phyloP scores from a whole-genome alignment of 2,797 vertebrate genomes.

The Numenius phaeopus region DNA sequence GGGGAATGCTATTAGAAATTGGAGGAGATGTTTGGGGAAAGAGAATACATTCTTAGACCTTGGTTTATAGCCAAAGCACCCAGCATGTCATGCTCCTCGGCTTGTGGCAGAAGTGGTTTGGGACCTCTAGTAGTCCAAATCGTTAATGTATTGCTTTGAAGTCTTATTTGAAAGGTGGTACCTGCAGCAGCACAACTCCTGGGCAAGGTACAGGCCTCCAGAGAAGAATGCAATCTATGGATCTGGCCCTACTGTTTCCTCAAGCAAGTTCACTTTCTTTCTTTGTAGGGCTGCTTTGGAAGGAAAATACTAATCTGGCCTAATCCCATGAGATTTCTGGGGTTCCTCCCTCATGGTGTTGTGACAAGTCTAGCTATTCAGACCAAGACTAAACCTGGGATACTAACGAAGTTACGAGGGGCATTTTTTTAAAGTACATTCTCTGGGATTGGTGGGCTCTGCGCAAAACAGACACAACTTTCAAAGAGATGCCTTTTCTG shows the following conservation, averaged over 20 bases:
- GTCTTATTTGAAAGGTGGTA: not conserved
- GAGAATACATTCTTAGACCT: not conserved
- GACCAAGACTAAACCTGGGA: not conserved
- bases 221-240: not conserved
- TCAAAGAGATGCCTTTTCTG: not conserved
- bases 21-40: not conserved
- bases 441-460: not conserved
- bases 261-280: not conserved
- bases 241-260: not conserved
- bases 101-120: not conserved
- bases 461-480: not conserved
- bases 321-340: not conserved
- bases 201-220: not conserved
- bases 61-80: not conserved
- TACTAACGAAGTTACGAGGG: not conserved
- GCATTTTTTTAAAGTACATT: not conserved
- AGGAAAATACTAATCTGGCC: not conserved
- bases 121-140: not conserved
- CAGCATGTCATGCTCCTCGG: slow-evolving; percentile 13
- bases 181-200: not conserved
- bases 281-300: not conserved
- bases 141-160: not conserved
- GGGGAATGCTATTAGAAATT: not conserved
- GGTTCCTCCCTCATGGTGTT: not conserved
- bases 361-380: not conserved